Conservation (phyloP, 2,797 vertebrate species). For the Anniella stebbinsi region DNA sequence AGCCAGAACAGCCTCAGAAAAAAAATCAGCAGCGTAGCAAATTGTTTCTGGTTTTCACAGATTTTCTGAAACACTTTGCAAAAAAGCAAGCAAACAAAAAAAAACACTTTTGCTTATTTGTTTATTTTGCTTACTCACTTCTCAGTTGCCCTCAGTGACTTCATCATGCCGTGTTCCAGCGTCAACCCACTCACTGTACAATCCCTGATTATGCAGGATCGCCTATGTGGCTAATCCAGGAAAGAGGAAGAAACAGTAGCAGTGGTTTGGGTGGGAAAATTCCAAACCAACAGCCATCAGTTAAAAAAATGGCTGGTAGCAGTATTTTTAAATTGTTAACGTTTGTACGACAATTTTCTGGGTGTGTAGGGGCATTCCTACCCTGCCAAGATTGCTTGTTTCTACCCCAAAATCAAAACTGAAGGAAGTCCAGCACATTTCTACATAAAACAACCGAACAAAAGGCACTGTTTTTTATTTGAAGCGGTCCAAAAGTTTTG, state of each 20-base stretch:
- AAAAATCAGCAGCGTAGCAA: background rate
- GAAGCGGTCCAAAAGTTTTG: background rate
- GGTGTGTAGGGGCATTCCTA: no score
- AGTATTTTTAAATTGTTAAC: background rate
- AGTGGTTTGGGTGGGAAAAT: no score
- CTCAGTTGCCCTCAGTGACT: background rate
- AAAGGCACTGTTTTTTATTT: background rate
- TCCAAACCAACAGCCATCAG: background rate
- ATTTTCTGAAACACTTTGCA: background rate
- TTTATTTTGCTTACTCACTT: background rate
- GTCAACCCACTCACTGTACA: background rate
- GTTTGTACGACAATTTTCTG: no score
- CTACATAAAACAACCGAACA: background rate
- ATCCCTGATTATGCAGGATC: background rate
- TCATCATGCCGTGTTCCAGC: background rate
- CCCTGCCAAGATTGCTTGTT: background rate
- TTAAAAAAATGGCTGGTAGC: background rate
- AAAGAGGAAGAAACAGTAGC: background rate
- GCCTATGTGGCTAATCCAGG: background rate
- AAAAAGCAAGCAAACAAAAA: background rate
- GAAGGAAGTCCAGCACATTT: background rate
- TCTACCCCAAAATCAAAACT: background rate
- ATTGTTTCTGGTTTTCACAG: background rate
- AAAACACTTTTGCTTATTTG: background rate
- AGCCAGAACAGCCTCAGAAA: background rate